Conservation (phyloP, 2,797 vertebrate species). For the Todus mexicanus region DNA sequence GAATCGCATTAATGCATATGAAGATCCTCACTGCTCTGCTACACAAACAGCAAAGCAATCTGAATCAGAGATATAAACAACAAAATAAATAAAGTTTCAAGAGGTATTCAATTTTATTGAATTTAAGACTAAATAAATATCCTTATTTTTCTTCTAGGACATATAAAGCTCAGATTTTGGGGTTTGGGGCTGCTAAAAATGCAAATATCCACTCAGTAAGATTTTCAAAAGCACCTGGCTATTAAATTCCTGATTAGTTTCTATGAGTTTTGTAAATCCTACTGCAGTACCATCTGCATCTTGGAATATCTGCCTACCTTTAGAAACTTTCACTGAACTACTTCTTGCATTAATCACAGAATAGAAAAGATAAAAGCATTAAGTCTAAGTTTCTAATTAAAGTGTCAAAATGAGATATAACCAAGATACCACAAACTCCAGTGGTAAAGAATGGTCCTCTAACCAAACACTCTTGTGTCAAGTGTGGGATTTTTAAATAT, state of each 20-base stretch:
- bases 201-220: not conserved
- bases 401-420: constrained; percentile 39
- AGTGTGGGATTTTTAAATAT: not conserved
- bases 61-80: not conserved
- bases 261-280: not conserved
- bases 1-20: not conserved
- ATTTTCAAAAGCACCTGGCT: not conserved
- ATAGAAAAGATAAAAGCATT: not conserved
- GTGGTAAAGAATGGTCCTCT: not conserved
- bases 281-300: not conserved
- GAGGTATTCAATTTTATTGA: not conserved
- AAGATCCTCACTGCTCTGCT: not conserved
- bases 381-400: constrained; percentile 31
- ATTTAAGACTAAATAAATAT: not conserved
- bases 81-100: not conserved
- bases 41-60: not conserved
- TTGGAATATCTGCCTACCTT: not conserved
- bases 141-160: not conserved
- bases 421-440: not conserved
- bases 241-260: not conserved
- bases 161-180: not conserved
- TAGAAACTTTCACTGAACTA: not conserved
- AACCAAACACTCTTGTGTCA: not conserved
- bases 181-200: not conserved
- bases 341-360: not conserved